A percentile compares a stretch with the other conserved stretches of the same genome.
These are phyloP conservation scores for Apodemus speciosus DNA, from an alignment of 2,113 vertebrate genomes.

Conservation along the genomic window DNA sequence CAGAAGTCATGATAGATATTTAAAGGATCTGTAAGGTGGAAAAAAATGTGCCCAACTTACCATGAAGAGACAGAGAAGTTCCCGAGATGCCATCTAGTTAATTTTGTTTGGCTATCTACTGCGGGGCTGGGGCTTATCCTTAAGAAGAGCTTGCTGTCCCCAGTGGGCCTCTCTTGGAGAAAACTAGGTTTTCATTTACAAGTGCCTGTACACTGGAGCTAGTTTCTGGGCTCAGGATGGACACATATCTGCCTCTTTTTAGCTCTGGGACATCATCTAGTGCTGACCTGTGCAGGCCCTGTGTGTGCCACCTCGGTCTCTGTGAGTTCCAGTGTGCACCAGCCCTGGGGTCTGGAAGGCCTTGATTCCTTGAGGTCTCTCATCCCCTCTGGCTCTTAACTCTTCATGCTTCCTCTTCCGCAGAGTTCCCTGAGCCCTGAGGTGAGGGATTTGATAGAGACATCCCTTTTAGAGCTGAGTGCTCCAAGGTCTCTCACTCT, in stretches of 20 bases:
- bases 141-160: background rate
- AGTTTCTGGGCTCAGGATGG: background rate
- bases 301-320: background rate
- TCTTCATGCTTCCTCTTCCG: background rate
- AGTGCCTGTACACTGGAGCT: background rate
- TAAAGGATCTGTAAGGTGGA: background rate
- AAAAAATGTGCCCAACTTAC: background rate
- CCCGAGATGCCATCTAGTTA: background rate
- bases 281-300: background rate
- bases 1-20: background rate
- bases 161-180: background rate
- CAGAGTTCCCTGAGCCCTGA: background rate
- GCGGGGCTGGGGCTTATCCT: background rate
- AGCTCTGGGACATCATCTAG: background rate
- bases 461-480: background rate
- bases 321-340: background rate
- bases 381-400: background rate
- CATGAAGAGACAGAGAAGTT: background rate
- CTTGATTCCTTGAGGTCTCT: background rate
- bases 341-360: background rate
- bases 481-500: background rate
- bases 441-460: background rate
- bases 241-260: background rate
- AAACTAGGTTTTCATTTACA: background rate
- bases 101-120: background rate